phyloP scores from a whole-genome alignment of 2,888 invertebrate genomes.

The Dioctria rufipes region DNA sequence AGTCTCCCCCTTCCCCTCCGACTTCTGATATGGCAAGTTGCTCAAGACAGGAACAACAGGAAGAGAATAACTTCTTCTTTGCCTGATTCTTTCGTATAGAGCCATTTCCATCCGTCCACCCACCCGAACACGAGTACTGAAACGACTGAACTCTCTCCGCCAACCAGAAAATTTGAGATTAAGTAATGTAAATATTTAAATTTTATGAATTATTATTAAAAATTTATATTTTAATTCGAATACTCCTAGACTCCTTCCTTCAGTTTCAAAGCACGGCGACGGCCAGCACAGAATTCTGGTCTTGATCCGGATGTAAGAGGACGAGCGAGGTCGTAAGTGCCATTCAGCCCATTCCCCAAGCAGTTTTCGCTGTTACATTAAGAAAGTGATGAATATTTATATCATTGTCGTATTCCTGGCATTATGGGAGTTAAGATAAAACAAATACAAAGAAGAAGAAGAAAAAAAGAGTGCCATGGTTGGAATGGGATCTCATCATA shows the following conservation, averaged over 20 bases:
- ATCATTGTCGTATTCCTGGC: conserved; percentile 48
- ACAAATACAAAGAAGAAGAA: conserved; percentile 11
- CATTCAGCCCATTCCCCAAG: conserved; percentile 40
- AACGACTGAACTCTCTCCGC: background rate
- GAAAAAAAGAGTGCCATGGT: background rate
- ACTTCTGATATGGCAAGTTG: too few relatives aligned
- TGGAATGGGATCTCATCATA: conserved; percentile 16
- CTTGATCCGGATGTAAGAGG: background rate
- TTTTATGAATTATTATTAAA: conserved; percentile 58
- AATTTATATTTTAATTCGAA: conserved; percentile 58
- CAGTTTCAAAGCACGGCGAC: background rate
- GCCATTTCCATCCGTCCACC: too few relatives aligned
- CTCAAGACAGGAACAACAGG: too few relatives aligned
- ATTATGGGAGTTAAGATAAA: conserved; percentile 51
- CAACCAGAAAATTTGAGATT: conserved; percentile 51
- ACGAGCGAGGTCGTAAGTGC: conserved; percentile 9
- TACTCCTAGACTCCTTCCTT: conserved; percentile 31
- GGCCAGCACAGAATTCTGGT: background rate
- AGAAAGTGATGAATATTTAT: conserved; percentile 58
- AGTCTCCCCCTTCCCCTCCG: too few relatives aligned
- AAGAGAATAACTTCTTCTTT: too few relatives aligned
- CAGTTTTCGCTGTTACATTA: conserved; percentile 55
- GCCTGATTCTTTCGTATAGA: too few relatives aligned
- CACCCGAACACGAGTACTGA: background rate
- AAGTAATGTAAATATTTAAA: conserved; percentile 58